These are phyloP conservation scores for Echinometra lucunter DNA, from an alignment of 53 echinoderm and acorn worm genomes.

Conservation along the genomic window DNA sequence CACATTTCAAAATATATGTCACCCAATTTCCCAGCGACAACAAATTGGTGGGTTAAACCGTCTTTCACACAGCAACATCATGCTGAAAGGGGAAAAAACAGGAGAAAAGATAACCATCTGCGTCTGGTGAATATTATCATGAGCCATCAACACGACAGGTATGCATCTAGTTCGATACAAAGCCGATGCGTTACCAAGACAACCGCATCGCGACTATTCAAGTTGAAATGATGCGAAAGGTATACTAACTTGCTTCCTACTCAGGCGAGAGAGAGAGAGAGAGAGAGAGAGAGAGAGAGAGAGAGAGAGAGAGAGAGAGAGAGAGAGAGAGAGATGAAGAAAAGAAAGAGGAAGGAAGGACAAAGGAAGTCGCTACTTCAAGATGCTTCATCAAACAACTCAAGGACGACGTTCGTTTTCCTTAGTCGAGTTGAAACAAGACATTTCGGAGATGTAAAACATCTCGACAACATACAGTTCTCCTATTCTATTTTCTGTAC, in stretches of 20 bases:
- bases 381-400: constrained; percentile 26
- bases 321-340: neutral
- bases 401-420: neutral
- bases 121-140: neutral
- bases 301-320: neutral
- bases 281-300: neutral
- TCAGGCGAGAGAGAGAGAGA: neutral
- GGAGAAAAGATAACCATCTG: neutral
- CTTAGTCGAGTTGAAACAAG: neutral
- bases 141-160: neutral
- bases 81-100: neutral
- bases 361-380: neutral
- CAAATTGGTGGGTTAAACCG: neutral
- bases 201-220: constrained; percentile 14
- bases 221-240: constrained; percentile 10
- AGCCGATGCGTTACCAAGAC: neutral
- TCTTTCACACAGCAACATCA: neutral
- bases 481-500: no score
- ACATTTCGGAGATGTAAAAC: neutral
- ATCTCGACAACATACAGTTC: neutral
- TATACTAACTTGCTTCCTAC: neutral
- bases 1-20: constrained; percentile 17
- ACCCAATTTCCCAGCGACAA: neutral
- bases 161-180: constrained; percentile 4
- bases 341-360: neutral